These are phyloP conservation scores for Idaea aversata DNA, from an alignment of 2,888 invertebrate genomes.

Conservation along the genomic window DNA sequence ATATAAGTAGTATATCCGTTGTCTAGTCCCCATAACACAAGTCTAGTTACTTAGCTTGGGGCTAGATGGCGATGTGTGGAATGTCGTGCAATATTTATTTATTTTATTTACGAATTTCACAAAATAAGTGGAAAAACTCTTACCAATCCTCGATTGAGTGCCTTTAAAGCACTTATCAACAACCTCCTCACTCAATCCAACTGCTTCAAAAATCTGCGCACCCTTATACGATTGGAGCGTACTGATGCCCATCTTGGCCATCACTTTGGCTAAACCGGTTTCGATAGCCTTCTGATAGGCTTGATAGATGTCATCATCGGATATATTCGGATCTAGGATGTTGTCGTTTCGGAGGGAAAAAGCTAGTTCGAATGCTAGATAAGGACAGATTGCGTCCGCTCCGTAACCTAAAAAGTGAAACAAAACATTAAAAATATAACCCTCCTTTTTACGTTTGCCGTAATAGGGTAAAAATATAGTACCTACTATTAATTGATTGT, in stretches of 20 bases:
- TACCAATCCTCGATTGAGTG: constrained; percentile 83
- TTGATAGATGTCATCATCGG: constrained; percentile 89
- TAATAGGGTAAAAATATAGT: no score
- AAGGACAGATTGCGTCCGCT: constrained; percentile 98
- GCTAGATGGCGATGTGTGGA: no score
- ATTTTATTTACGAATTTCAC: no score
- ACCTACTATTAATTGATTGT: no score
- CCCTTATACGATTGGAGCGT: constrained; percentile 99
- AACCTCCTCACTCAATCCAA: constrained; percentile 95
- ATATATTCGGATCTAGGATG: constrained; percentile 86
- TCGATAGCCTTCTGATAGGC: constrained; percentile 96
- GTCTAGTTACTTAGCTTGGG: no score
- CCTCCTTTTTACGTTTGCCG: no score
- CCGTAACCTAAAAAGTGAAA: constrained; percentile 84
- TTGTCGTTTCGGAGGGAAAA: constrained; percentile 92
- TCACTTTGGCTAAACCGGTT: constrained; percentile 85
- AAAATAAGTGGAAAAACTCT: constrained; percentile 23
- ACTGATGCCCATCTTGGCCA: constrained; percentile 99
- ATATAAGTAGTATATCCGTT: no score
- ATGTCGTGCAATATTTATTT: no score
- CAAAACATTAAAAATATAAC: not conserved
- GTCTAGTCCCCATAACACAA: no score
- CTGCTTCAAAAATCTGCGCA: constrained; percentile 99
- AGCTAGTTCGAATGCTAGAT: constrained; percentile 96
- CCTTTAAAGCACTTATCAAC: constrained; percentile 95